Evolutionary conservation across 2,113 vertebrate species (phyloP), one percentile per base, ranked within the genome.

Genomic region (Heloderma charlesbogerti): DNA sequence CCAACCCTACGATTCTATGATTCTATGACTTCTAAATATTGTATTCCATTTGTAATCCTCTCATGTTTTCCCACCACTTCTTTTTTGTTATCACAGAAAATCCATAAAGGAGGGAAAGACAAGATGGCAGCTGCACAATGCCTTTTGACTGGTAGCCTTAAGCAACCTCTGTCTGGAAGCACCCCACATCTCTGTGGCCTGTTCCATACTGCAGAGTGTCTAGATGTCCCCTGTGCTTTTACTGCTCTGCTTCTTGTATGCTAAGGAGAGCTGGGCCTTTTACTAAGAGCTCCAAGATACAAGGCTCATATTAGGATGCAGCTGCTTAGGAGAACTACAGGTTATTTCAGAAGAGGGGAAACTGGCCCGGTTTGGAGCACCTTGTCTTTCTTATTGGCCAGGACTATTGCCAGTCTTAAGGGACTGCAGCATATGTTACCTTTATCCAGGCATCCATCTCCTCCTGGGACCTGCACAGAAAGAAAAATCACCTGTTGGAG

Each of bases 381-480:
- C 31, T 86, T 40, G 51, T 1, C 16, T 71, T 54, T 81, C 16
- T 72, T 25, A 43, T 34, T 60, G 16, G 6, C 20, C 40, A 37
- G 37, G 37, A n/a, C 34, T 18, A 25, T 29, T 7, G 51, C 15
- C 43, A 40, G 22, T 25, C 31, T 57, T 40, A 10, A 51, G 40
- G n/a, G 10, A n/a, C 18, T 67, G 69, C 5, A 63, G 67, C 7
- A 63, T 0, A 4, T 6, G 7, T 37, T 97, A 98, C 98, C 98
- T 97, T 93, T 37, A 98, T 95, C 97, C 98, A 98, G 87, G 93
- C 82, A 0, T 94, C 71, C 97, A 97, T 97, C 83, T 98, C 97
- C 88, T 97, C 96, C 63, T 2, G 94, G 74, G 97, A 98, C 93
- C 98, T 98, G 94, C 8, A 83, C 1, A 0, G 85, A 95, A 85